Evolutionary conservation across 1,140 invertebrate species (phyloP), one percentile per base, ranked within the genome.

Genomic region (Oryctes rhinoceros): DNA sequence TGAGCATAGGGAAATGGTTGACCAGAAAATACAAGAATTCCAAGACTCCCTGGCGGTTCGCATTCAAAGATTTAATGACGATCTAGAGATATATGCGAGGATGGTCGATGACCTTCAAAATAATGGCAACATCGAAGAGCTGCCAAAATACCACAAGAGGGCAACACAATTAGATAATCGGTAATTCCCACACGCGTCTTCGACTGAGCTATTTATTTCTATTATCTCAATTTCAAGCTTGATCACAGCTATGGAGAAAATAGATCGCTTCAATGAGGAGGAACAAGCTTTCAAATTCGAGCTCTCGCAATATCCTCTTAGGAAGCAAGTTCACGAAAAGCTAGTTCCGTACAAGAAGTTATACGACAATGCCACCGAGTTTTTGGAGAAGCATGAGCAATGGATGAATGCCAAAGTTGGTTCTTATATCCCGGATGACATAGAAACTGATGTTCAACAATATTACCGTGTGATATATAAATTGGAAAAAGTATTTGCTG

Each of bases 221-320:
- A 13, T 20, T n/a, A 18, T 76, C 49, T 47, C 37, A 10, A 18
- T 59, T 78, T 30, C 78, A 81, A 88, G 91, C 79, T 87, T 94
- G 81, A 85, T 91, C 0, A 84, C 84, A 6, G 97, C 96, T 10
- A 91, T 96, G 85, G 91, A 93, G 53, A 94, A 91, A 82, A 97
- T 98, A 80, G 95, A 97, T 84, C 90, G 92, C 79, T 97, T 99
- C 83, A 99, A 99, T 87, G 93, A 93, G 85, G 97, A 99, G 87
- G 98, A 99, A 87, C 90, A 92, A 81, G 91, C 96, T 44, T 99
- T 97, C 87, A 94, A 93, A 13, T 98, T 96, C 94, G 94, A 98
- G 86, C 86, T 93, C 11, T 97, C 97, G 0, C 92, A 95, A 78
- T 99, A 99, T 91, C 96, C 97, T 0, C 89, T 95, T 79, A 90